Base-by-base conservation (phyloP, 2,113 vertebrate genomes). In the Actenoides lindsayi region DNA sequence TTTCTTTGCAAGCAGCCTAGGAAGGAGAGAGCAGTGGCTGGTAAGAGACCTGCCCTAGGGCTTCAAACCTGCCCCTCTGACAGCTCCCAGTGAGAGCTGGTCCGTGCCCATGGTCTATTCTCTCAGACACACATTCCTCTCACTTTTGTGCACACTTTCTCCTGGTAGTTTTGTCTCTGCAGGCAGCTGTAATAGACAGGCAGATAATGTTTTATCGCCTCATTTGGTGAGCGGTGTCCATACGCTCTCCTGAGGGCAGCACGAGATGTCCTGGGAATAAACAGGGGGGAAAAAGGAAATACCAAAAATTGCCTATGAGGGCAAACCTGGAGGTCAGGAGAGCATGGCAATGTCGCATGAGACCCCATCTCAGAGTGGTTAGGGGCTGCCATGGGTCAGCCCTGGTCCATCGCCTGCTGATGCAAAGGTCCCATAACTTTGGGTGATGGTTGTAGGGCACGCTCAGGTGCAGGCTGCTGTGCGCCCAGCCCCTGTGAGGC, bases 31-130 rank as follows among this genome's bases (percentile, higher is more conserved):
- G 11, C 16, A 19, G 42, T 3, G n/a, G 23, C 7, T 57, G 70
- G 4, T 16, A 4, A 11, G 39, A 53, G 39, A 30, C 21, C 13
- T 75, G 16, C 6, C 24, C n/a, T 11, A 13, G 30, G 0, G 2
- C 18, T 53, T 39, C 13, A 18, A 59, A 37, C 7, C 6, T 11
- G 24, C 9, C 2, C 11, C 31, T 41, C 46, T 0, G 3, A 33
- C 0, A 10, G 31, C 10, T 68, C 37, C 31, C 9, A 2, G 37
- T 18, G 25, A 33, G 6, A 65, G 28, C 14, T 0, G 0, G 3
- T 67, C 37, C 64, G 50, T 0, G 0, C 17, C 3, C 1, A 0
- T 7, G 6, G 21, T 57, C 23, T 59, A 3, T 50, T 23, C 51
- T 37, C 57, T 83, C 19, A 9, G 41, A 19, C 4, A 3, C 6